Conservation (phyloP, 1,140 invertebrate genomes). For the Listronotus oregonensis region DNA sequence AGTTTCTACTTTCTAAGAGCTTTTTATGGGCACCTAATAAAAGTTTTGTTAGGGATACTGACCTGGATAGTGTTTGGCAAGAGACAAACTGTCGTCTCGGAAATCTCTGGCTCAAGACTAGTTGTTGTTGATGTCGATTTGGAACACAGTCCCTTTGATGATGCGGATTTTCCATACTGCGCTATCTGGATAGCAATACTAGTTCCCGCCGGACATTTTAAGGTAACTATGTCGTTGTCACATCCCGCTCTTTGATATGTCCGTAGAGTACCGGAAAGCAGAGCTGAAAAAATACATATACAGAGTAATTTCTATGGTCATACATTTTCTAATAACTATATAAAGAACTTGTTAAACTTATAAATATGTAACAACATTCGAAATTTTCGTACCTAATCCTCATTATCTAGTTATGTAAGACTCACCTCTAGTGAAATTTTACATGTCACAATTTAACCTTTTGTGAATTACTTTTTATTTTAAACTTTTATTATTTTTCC, state of each 20-base stretch:
- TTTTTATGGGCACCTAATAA: no score
- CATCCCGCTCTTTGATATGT: conserved; percentile 88
- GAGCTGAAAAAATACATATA: conserved; percentile 62
- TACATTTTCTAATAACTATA: no score
- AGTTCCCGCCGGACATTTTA: conserved; percentile 84
- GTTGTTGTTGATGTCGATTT: conserved; percentile 51
- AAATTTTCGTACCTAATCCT: no score
- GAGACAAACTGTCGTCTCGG: conserved; percentile 59
- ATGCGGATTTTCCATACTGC: conserved; percentile 63
- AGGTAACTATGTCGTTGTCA: conserved; percentile 80
- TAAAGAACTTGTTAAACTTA: no score
- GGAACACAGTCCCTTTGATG: conserved; percentile 55
- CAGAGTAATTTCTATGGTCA: no score
- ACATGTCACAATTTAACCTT: no score
- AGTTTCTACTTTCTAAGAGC: no score
- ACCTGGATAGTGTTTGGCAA: conserved; percentile 65
- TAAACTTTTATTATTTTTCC: no score
- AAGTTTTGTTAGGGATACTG: conserved; percentile 46
- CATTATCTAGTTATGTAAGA: no score
- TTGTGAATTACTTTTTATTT: no score
- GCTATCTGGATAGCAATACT: conserved; percentile 86
- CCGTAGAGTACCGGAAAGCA: conserved; percentile 83
- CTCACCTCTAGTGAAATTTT: no score
- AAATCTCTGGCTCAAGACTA: conserved; percentile 25
- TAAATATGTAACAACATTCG: no score